Evolutionary conservation across 2,113 vertebrate species (phyloP), one percentile per base, ranked within the genome.

Genomic region (Laterallus jamaicensis): DNA sequence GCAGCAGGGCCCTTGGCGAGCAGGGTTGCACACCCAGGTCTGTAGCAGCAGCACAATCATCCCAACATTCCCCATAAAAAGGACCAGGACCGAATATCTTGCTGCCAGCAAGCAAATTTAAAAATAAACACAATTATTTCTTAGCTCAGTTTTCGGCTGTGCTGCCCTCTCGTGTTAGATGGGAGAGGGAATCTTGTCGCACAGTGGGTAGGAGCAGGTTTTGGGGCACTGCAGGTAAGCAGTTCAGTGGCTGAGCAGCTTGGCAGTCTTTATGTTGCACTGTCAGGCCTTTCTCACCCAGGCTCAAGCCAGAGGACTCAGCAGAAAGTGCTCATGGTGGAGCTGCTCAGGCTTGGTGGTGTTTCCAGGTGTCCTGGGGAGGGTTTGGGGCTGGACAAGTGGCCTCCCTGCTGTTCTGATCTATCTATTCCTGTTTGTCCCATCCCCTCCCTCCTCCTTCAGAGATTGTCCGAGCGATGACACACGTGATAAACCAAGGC

Each of bases 381-480:
- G 35, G 35, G 35, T 35, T 13, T 35, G 29, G 37, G 18, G 58
- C n/a, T 81, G 86, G n/a, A 8, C 54, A 19, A 3, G 11, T 4
- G 35, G 3, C 5, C 24, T n/a, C 63, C 8, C 18, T 29, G 32
- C 28, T 1, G 19, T 21, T 15, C 70, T 95, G 15, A 47, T 4
- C 0, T 4, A 4, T 5, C 3, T 25, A 4, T 22, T 3, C 2
- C 26, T 12, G 25, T 13, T 9, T 37, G 49, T 22, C 22, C 49
- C 21, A 20, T 26, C 6, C 8, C 5, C 12, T 5, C 7, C 7
- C 6, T 14, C 47, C 28, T 22, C 42, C 44, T 47, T 8, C 44
- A 99, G 99, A 99, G 94, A 99, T 99, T 3, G 99, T 99, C 56
- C 98, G 99, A 22, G 99, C 99, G 6, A 99, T 99, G 99, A 99